Evolutionary conservation across 2,113 vertebrate species (phyloP).

Genomic region (Hippopotamus amphibius): DNA sequence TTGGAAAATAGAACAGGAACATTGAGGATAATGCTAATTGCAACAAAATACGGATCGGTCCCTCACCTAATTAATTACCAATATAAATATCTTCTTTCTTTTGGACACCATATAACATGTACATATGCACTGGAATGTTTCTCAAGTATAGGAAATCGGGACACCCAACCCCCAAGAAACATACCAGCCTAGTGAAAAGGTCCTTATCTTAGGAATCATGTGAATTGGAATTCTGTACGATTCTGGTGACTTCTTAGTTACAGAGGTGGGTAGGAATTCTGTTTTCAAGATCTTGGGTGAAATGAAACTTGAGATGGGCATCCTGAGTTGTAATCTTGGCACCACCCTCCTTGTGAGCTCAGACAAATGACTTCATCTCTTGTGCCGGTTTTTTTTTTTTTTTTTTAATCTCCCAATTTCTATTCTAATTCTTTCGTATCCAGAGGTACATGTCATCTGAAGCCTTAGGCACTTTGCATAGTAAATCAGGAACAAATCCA

Average conservation of each 20-base stretch:
- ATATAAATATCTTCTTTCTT: background rate
- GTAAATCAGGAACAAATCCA: slow-evolving; percentile 35
- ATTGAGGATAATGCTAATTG: background rate
- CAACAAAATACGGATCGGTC: background rate
- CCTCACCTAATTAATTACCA: background rate
- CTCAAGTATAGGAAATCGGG: background rate
- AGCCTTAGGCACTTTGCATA: slow-evolving; percentile 24
- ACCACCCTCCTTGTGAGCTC: background rate
- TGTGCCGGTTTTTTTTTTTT: background rate
- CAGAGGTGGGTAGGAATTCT: background rate
- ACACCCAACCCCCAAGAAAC: background rate
- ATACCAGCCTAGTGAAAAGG: background rate
- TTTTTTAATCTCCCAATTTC: slow-evolving; percentile 22
- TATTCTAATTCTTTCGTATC: slow-evolving; percentile 44
- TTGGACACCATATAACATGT: background rate
- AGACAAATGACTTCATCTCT: slow-evolving; percentile 56
- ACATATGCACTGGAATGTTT: background rate
- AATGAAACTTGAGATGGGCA: slow-evolving; percentile 25
- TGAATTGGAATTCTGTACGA: background rate
- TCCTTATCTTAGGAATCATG: background rate
- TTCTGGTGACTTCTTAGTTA: background rate
- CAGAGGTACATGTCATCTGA: slow-evolving; percentile 39
- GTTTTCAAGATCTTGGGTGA: background rate
- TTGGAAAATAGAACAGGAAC: slow-evolving; percentile 6
- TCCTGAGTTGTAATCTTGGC: slow-evolving; percentile 38